phyloP scores from a whole-genome alignment of 30 jellyfish, hydroid and myxozoan species.

The Nemopilema nomurai region DNA sequence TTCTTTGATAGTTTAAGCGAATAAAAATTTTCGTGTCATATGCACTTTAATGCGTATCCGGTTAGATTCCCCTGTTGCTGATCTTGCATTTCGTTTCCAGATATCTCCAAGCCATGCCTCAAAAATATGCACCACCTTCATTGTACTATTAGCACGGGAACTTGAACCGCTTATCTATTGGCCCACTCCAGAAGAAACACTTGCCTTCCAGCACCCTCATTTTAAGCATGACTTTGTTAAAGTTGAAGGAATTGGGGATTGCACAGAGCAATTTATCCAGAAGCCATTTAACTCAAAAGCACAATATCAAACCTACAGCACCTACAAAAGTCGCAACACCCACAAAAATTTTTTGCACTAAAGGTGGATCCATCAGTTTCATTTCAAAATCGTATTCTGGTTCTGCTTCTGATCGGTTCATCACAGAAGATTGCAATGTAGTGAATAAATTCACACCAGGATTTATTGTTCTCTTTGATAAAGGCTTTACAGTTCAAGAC shows the following conservation, averaged over 20 bases:
- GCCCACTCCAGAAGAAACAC: constrained; percentile 50
- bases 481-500: constrained; percentile 44
- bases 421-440: constrained; percentile 41
- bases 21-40: not conserved
- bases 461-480: constrained; percentile 29
- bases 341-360: constrained; percentile 48
- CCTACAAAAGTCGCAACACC: constrained; percentile 45
- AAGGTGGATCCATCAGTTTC: constrained; percentile 43
- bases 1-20: not conserved
- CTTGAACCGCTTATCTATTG: constrained; percentile 38
- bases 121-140: constrained; percentile 22
- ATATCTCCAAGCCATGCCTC: constrained; percentile 46
- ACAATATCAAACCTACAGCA: constrained; percentile 48
- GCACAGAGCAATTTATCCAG: constrained; percentile 49
- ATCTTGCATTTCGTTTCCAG: constrained; percentile 32
- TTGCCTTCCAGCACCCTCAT: constrained; percentile 47
- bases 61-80: constrained; percentile 34
- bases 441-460: constrained; percentile 36
- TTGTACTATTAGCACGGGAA: constrained; percentile 25
- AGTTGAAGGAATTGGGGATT: constrained; percentile 57
- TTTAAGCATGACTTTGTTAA: constrained; percentile 18
- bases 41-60: constrained; percentile 38
- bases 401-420: constrained; percentile 57
- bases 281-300: constrained; percentile 42
- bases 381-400: constrained; percentile 36